Percentiles rank a stretch among this genome's conserved stretches.
phyloP scores from a whole-genome alignment of 1,140 invertebrate species.

The Camponotus vicinus region DNA sequence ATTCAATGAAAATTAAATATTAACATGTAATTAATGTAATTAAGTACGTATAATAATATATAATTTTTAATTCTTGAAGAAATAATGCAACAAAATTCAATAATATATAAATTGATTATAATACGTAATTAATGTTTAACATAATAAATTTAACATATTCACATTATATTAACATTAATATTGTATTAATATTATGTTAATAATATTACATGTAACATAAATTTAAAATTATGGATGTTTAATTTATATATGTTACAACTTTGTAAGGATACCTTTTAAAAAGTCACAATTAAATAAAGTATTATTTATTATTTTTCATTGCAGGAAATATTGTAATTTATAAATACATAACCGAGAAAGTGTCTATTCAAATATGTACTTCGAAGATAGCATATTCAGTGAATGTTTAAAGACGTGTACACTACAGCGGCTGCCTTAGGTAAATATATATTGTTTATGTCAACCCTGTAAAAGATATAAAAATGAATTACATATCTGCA shows the following conservation, averaged over 20 bases:
- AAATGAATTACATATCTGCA: no score
- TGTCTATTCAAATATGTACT: neutral
- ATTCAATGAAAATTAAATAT: neutral
- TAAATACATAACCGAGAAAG: neutral
- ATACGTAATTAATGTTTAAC: neutral
- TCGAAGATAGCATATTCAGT: neutral
- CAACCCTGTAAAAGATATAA: neutral
- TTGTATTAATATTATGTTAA: no score
- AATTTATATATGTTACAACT: no score
- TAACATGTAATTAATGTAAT: no score
- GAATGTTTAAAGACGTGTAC: neutral
- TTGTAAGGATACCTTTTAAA: neutral
- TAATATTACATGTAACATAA: no score
- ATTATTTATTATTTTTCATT: neutral
- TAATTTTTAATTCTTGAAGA: neutral
- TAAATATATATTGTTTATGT: neutral
- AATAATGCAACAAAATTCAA: neutral
- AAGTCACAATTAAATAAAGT: neutral
- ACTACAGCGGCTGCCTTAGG: conserved; percentile 22
- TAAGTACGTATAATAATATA: neutral
- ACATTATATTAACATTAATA: no score
- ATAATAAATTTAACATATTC: no score
- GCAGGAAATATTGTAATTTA: neutral
- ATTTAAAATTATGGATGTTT: neutral
- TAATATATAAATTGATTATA: neutral